Evolutionary conservation across 2,113 vertebrate genomes (phyloP), one percentile per base, ranked within the genome.

Genomic region (Micromys minutus): DNA sequence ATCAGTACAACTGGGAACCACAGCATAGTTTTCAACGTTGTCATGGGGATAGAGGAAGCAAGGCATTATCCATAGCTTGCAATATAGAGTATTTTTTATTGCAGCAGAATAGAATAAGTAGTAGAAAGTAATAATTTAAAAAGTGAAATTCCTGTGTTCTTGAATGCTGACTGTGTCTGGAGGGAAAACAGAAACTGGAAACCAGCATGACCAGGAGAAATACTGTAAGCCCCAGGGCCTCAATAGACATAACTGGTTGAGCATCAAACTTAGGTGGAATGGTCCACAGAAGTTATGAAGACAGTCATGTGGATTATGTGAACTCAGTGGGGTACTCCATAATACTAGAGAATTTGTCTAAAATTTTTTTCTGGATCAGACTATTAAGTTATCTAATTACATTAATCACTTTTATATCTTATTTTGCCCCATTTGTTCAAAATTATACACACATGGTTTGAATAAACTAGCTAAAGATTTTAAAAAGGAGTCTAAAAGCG

Each of bases 31-130:
- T 85, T 87, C 91, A 96, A 96, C 96, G 97, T 94, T 74, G 94
- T 42, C 89, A 61, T 87, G 90, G 93, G 92, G 94, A 94, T 87
- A 96, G 90, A 93, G 31, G 87, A 88, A 90, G 63, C 61, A 89
- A 97, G 96, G 69, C 79, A 95, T 96, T 97, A 93, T 80, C 88
- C 86, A 94, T 16, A 90, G 83, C 95, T 97, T 95, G 69, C 96
- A 95, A 76, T 76, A 94, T 57, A 89, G 94, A 59, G 8, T 93
- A 80, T 94, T 97, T 96, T 89, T 95, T 95, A 97, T 96, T 87
- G 59, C 36, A 89, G 81, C 47, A 94, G 69, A 97, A 94, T 96
- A 96, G 63, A 96, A 76, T 92, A 94, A 97, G 93, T 79, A 87
- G 90, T 93, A 92, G 59, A 96, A 97, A 96, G 90, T 90, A 95